Conservation (phyloP, 2,113 vertebrate species). For the Hippocampus zosterae region DNA sequence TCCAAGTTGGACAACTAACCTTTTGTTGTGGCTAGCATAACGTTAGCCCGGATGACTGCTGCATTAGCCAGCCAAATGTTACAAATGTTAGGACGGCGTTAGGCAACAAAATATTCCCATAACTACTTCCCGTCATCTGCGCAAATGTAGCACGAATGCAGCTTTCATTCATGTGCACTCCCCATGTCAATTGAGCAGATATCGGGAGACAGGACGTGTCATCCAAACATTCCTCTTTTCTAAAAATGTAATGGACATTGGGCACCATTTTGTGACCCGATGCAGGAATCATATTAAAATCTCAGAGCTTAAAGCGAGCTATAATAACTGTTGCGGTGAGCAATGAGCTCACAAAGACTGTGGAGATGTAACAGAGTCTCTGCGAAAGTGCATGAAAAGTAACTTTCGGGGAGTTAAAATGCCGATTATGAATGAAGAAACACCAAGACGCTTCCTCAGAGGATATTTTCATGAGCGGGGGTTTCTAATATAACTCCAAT, state of each 20-base stretch:
- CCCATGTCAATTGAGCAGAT: no score
- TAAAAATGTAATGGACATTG: neutral
- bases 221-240: no score
- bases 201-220: no score
- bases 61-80: no score
- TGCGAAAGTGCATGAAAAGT: neutral
- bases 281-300: neutral
- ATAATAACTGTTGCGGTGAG: neutral
- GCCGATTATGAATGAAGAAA: constrained; percentile 33
- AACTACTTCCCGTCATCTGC: no score
- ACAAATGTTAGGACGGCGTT: no score
- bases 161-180: no score
- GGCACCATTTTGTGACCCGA: neutral
- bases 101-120: no score
- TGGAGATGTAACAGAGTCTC: neutral
- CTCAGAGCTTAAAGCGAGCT: neutral
- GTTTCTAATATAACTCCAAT: constrained; percentile 52
- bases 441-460: constrained; percentile 44
- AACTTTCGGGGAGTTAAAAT: neutral
- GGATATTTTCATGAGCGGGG: constrained; percentile 60
- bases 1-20: no score
- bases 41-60: no score
- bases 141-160: no score
- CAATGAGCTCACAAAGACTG: neutral
- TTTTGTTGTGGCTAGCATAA: no score